Evolutionary conservation across 2,888 invertebrate genomes (phyloP), one percentile per base, ranked within the genome.

Genomic region (Lypha dubia): DNA sequence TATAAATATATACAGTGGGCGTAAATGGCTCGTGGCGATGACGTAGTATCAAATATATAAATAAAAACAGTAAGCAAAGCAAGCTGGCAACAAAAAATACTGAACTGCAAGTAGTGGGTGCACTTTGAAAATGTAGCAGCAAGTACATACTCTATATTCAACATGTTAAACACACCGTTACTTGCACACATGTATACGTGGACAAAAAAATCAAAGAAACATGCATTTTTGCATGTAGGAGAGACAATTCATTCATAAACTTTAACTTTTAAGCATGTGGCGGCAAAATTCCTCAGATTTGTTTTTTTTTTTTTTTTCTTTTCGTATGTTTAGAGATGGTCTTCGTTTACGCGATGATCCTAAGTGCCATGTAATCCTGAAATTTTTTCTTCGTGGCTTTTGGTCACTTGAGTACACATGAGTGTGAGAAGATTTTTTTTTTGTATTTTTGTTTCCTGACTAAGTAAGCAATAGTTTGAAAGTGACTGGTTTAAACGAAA

Each of bases 11-110:
- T 49, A 74, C 77, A 76, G 84, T 84, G 81, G 81, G 81, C 81
- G 84, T 81, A 70, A 79, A 68, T 81, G 84, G 81, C 84, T 84
- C 84, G 84, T 84, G 84, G 84, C 84, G 81, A 79, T 81, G 84
- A 84, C 77, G 81, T 84, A 84, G 84, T 44, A 74, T 53, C 62
- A 32, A 73, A 76, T n/a, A n/a, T n/a, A n/a, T n/a, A 65, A 77
- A 24, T 13, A 38, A 51, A 58, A 17, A 65, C 28, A 44, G 28
- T 24, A 63, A 58, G 17, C 65, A 35, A 65, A 41, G 46, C 41
- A 53, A 73, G 22, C 60, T 35, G 58, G n/a, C 44, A 56, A 28
- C n/a, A n/a, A 56, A 56, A 17, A 67, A 75, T 22, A 60, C 13
- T 15, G 68, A 73, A 80, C 56, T 73, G 67, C 73, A 77, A 81